phyloP scores from a whole-genome alignment of 1,140 invertebrate genomes.

The Drepana arcuata region DNA sequence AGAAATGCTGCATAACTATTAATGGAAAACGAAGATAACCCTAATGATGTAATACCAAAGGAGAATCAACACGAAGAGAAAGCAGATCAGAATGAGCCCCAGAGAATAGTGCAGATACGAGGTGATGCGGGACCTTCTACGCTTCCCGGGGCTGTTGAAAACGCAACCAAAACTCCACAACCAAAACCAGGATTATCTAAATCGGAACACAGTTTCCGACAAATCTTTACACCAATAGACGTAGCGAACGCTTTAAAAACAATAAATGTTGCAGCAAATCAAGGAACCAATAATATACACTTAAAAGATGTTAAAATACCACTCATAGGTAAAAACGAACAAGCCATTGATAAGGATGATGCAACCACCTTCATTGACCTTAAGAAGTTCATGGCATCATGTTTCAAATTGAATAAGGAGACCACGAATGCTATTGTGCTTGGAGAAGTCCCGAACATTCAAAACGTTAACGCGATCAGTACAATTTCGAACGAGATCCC shows the following conservation, averaged over 20 bases:
- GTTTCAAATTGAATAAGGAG: constrained; percentile 43
- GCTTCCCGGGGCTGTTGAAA: constrained; percentile 39
- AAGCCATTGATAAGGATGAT: constrained; percentile 22
- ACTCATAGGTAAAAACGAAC: constrained; percentile 27
- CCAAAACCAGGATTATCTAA: constrained; percentile 42
- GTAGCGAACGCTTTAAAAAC: constrained; percentile 47
- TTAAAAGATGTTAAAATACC: constrained; percentile 40
- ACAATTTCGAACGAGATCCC: constrained; percentile 24
- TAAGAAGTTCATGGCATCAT: constrained; percentile 50
- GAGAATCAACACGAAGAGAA: constrained; percentile 6
- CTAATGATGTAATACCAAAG: too few species aligned
- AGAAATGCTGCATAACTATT: constrained; percentile 28
- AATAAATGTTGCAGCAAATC: constrained; percentile 27
- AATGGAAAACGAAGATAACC: constrained; percentile 42
- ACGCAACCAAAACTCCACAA: constrained; percentile 4
- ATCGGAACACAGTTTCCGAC: constrained; percentile 52
- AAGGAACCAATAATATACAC: constrained; percentile 23
- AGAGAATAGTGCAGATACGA: constrained; percentile 1
- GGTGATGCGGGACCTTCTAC: constrained; percentile 52
- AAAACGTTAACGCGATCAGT: constrained; percentile 25
- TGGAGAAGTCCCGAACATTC: constrained; percentile 19
- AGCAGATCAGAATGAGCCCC: constrained; percentile 11
- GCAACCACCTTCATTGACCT: constrained; percentile 40
- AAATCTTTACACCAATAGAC: constrained; percentile 46
- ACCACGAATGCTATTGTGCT: constrained; percentile 8